phyloP scores from a whole-genome alignment of 2,888 invertebrate species.

The Lampropteryx suffumata region DNA sequence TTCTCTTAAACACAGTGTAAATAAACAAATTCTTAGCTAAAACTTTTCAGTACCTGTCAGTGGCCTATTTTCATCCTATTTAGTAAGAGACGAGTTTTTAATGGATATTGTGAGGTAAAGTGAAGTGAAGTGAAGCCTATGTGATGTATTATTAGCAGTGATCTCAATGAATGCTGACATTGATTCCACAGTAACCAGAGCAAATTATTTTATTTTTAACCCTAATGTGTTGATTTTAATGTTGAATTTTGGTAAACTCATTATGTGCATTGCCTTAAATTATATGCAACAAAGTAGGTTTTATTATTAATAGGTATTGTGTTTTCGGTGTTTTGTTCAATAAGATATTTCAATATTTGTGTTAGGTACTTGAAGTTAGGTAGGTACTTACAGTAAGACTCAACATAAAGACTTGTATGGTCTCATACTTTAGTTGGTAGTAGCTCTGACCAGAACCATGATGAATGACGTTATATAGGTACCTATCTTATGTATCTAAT shows the following conservation, averaged over 20 bases:
- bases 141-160: conserved; percentile 70
- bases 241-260: conserved; percentile 32
- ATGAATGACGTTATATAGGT: too few relatives aligned
- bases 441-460: too few relatives aligned
- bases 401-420: too few relatives aligned
- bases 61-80: conserved; percentile 20
- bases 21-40: conserved; percentile 7
- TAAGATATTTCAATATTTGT: too few relatives aligned
- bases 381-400: too few relatives aligned
- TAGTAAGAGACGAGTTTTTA: conserved; percentile 11
- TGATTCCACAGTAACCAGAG: conserved; percentile 38
- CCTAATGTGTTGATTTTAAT: conserved; percentile 43
- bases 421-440: too few relatives aligned
- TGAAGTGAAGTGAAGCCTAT: conserved; percentile 51
- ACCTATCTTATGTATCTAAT: too few relatives aligned
- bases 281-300: too few relatives aligned
- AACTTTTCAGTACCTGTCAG: conserved; percentile 12
- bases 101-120: conserved; percentile 11
- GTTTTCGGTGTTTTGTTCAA: too few relatives aligned
- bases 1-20: conserved; percentile 2
- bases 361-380: too few relatives aligned
- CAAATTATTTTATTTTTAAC: conserved; percentile 6
- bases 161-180: conserved; percentile 64
- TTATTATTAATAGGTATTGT: conserved; percentile 7
- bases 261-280: too few relatives aligned